These are phyloP conservation scores for Leptopilina drosophilae DNA, from an alignment of 2,888 invertebrate species.

Conservation along the genomic window DNA sequence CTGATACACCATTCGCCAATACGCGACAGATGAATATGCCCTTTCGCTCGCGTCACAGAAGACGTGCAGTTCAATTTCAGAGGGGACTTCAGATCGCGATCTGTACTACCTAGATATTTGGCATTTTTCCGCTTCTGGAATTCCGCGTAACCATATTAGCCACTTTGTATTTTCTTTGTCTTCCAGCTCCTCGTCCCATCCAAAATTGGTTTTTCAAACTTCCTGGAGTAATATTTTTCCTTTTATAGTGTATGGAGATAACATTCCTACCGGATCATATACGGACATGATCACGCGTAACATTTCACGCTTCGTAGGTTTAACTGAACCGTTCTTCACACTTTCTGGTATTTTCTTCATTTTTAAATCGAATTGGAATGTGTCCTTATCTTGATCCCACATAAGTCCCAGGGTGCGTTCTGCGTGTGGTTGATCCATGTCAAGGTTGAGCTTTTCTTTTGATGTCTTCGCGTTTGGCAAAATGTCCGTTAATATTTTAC, in stretches of 20 bases:
- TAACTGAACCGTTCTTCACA: slow-evolving; percentile 10
- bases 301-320: slow-evolving; percentile 54
- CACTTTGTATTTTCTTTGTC: slow-evolving; percentile 49
- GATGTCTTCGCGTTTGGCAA: slow-evolving; percentile 30
- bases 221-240: slow-evolving; percentile 61
- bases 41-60: slow-evolving; percentile 62
- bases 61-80: slow-evolving; percentile 54
- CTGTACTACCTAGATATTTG: slow-evolving; percentile 41
- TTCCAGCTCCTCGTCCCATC: slow-evolving; percentile 55
- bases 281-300: slow-evolving; percentile 61
- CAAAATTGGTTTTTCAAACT: slow-evolving; percentile 58
- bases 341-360: slow-evolving; percentile 9
- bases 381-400: slow-evolving; percentile 3
- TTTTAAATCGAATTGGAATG: slow-evolving; percentile 5
- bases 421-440: slow-evolving; percentile 51
- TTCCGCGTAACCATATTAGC: slow-evolving; percentile 54
- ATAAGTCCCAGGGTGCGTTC: slow-evolving; percentile 10
- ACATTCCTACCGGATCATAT: slow-evolving; percentile 65
- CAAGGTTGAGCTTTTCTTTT: slow-evolving; percentile 53
- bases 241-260: slow-evolving; percentile 56
- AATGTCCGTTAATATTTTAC: slow-evolving; percentile 4
- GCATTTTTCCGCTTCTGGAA: slow-evolving; percentile 49
- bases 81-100: slow-evolving; percentile 3
- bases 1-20: slow-evolving; percentile 41
- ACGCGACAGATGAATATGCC: slow-evolving; percentile 57